Conservation (phyloP, 2,113 vertebrate genomes). For the Sciurus niger region DNA sequence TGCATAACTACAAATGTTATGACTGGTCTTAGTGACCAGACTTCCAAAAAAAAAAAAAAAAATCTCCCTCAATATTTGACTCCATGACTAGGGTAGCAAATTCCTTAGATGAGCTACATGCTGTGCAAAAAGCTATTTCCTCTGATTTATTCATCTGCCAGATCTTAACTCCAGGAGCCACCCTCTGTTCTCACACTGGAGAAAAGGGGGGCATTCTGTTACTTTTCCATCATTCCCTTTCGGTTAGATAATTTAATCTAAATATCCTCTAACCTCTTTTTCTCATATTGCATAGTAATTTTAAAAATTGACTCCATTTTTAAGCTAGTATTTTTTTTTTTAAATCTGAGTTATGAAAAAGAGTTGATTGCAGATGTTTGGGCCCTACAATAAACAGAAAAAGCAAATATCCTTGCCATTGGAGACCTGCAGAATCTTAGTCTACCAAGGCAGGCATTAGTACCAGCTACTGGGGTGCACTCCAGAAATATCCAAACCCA, state of each 20-base stretch:
- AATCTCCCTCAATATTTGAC: slow-evolving; percentile 11
- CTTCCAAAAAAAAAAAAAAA: slow-evolving; percentile 28
- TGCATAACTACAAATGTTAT: slow-evolving; percentile 66
- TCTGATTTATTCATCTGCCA: slow-evolving; percentile 47
- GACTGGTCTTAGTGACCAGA: slow-evolving; percentile 67
- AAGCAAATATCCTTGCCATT: background rate
- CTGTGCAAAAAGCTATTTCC: slow-evolving; percentile 37
- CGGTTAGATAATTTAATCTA: background rate
- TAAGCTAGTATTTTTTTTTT: background rate
- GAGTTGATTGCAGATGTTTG: background rate
- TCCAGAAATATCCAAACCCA: background rate
- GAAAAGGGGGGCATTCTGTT: background rate
- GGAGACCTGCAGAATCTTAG: background rate
- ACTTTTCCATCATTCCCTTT: background rate
- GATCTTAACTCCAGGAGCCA: background rate
- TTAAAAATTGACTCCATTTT: background rate
- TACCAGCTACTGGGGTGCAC: background rate
- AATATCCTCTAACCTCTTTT: slow-evolving; percentile 1
- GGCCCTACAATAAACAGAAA: background rate
- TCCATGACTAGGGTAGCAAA: background rate
- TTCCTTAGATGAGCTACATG: slow-evolving; percentile 23
- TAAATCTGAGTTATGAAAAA: background rate
- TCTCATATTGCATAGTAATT: background rate
- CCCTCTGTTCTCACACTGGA: background rate
- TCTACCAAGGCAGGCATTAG: too few species aligned